Percentiles rank a stretch among this genome's conserved stretches.
Evolutionary conservation across 2,888 invertebrate genomes (phyloP).

Genomic region (Norana najaformis): DNA sequence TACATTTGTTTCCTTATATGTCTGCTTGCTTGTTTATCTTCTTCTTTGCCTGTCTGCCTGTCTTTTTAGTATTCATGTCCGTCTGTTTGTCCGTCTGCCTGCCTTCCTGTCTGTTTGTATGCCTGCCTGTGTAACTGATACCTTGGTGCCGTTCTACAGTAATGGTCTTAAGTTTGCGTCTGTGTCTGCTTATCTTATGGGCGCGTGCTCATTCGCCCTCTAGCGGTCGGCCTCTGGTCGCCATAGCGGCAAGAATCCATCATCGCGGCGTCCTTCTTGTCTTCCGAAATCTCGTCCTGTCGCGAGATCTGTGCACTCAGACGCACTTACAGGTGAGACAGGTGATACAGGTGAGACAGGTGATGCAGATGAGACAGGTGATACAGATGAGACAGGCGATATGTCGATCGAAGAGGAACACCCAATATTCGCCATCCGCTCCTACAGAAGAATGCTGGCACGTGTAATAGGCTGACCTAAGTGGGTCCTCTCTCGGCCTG

Average conservation of each 20-base stretch:
- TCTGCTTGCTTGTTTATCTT: neutral
- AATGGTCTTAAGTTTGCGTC: neutral
- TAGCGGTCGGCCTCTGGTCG: constrained; percentile 14
- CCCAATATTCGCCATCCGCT: neutral
- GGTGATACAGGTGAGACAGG: neutral
- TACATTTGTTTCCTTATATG: neutral
- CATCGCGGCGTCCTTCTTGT: neutral
- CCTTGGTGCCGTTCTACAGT: neutral
- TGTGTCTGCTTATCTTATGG: neutral
- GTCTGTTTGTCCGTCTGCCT: neutral
- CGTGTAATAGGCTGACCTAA: too few species aligned
- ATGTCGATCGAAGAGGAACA: neutral
- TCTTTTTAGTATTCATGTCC: neutral
- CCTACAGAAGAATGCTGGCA: too few species aligned
- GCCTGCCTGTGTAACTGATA: neutral
- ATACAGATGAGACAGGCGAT: neutral
- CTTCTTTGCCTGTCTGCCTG: neutral
- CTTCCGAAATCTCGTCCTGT: constrained; percentile 13
- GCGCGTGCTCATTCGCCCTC: neutral
- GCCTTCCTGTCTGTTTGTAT: neutral
- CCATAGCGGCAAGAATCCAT: neutral
- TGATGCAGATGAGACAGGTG: neutral
- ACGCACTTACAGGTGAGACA: constrained; percentile 1
- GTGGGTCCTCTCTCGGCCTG: too few species aligned
- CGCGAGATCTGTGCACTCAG: constrained; percentile 7